These are phyloP conservation scores for Yponomeuta cagnagella DNA, from an alignment of 2,888 invertebrate species.

Conservation along the genomic window DNA sequence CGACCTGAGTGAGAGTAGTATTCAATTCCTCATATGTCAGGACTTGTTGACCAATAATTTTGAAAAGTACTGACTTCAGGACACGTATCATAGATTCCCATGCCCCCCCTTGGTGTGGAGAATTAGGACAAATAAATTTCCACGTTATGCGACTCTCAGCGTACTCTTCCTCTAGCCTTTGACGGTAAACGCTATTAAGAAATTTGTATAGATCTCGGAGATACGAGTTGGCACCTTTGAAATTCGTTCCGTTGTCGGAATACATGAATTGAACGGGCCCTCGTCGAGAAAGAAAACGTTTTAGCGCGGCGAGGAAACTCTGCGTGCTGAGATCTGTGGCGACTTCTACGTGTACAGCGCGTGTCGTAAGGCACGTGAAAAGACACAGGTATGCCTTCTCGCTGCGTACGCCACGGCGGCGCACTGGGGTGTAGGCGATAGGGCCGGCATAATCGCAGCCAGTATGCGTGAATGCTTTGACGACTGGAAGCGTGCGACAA, in stretches of 20 bases:
- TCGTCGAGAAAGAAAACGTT: background rate
- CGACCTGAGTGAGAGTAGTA: too few relatives aligned
- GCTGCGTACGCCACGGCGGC: background rate
- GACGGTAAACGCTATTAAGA: background rate
- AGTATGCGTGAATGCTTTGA: background rate
- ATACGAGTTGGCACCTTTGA: background rate
- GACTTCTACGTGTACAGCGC: background rate
- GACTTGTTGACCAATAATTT: too few relatives aligned
- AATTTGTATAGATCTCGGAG: too few relatives aligned
- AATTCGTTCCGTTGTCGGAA: background rate
- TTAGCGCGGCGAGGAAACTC: background rate
- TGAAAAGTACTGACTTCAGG: background rate
- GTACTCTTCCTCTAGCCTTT: slow-evolving; percentile 4
- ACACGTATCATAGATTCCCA: background rate
- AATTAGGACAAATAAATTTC: too few relatives aligned
- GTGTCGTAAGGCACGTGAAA: background rate
- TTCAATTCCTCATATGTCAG: too few relatives aligned
- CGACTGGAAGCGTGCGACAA: background rate
- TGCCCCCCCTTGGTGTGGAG: too few relatives aligned
- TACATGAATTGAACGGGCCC: background rate
- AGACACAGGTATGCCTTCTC: background rate
- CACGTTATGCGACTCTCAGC: too few relatives aligned
- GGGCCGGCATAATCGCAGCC: background rate
- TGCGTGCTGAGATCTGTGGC: background rate
- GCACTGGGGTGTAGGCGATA: background rate